Evolutionary conservation across 2,888 invertebrate genomes (phyloP), one percentile per base, ranked within the genome.

Genomic region (Drymonia ruficornis): DNA sequence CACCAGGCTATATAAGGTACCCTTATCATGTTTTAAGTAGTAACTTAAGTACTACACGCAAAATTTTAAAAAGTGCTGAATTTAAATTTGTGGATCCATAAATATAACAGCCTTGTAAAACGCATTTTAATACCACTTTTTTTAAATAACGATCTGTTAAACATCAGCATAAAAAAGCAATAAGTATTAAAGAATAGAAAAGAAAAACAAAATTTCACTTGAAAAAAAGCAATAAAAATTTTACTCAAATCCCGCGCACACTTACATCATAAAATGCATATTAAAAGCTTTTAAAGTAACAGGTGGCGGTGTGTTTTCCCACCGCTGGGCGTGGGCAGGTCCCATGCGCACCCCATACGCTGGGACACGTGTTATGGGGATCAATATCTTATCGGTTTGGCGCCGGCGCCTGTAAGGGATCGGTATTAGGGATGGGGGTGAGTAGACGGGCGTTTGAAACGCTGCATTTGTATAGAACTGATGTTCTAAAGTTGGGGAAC

Each of bases 311-410:
- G 53, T 62, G 49, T 67, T 63, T 88, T 89, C 89, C 87, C 88
- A 87, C 3, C 23, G 45, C 23, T 80, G 77, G 74, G 56, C 47
- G 53, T 61, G 52, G 60, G 77, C 81, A 81, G 76, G 83, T 83
- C 72, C 70, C 72, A 70, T 72, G 48, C 54, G 58, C 56, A 61
- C 68, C 70, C 59, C 46, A 61, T 59, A 60, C 64, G 53, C 58
- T 52, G 61, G 63, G 84, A 87, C 89, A 90, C 90, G 88, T 90
- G 90, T 86, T 85, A 75, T 67, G 62, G 76, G 83, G 80, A 83
- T 84, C 84, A 78, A 85, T 86, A 81, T 81, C 80, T 81, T 83
- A 86, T 86, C 82, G 72, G 64, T 60, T 67, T 80, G 87, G 88
- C 90, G 89, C 88, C 88, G 86, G 90, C 89, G 90, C 83, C 80